Evolutionary conservation across 1,140 invertebrate species (phyloP), one percentile per base, ranked within the genome.

Genomic region (Drosophila pandora): DNA sequence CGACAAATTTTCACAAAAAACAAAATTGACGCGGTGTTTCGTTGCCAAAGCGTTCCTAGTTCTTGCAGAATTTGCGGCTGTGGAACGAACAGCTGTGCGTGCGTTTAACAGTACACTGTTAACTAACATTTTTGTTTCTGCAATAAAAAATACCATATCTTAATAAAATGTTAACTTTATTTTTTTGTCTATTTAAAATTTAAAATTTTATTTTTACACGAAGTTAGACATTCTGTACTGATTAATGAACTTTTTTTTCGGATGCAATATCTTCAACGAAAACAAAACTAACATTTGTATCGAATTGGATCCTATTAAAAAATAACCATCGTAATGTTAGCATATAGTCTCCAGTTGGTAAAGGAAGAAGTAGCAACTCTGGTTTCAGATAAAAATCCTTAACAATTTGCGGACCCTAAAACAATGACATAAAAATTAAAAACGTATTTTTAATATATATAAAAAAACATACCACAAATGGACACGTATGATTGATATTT

Each of bases 21-120:
- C 17, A 50, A 61, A 61, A 30, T 61, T 61, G 58, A 34, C 58
- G 58, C 58, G 48, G 47, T 43, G 23, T 28, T 52, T 41, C 32
- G 23, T 23, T 52, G 10, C 48, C 58, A 52, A 22, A 12, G 23
- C 22, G 13, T 50, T 28, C 7, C 32, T 30, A 25, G 22, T 22
- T 30, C 25, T 55, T 56, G 41, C 39, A 56, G 37, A 21, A 25
- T 30, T 30, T 45, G 13, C 13, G 41, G 43, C 21, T 43, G 13
- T 47, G 9, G 43, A 21, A 47, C 17, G 9, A 47, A 47, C 43
- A 47, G 43, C 43, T 47, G 43, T 47, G 4, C 41, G 17, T 23
- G 43, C 43, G 43, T 21, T 21, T 22, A 47, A 22, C 43, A 47
- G 43, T 21, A 47, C 43, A 10, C 21, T 47, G 43, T 58, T 23